Base-by-base conservation (phyloP, 2,797 vertebrate genomes). In the Monodelphis domestica region DNA sequence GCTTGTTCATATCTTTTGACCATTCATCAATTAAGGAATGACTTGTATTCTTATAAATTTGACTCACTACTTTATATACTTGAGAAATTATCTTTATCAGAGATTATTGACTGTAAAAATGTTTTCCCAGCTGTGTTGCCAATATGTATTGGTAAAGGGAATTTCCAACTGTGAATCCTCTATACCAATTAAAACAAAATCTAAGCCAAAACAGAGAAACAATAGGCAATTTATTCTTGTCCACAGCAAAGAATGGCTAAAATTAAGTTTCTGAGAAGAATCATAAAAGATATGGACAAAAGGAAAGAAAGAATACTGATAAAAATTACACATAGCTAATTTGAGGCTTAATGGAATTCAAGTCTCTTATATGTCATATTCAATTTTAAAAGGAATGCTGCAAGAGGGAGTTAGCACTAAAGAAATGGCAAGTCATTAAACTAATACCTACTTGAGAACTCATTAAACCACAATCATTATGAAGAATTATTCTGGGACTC, bases 261-360 rank as follows among this genome's bases (percentile, higher is more conserved):
- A 93, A 94, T 30, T 63, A 3, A 4, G 11, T 6, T 93, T 91
- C 93, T 29, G 54, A 78, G 29, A 54, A 90, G 57, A 89, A 87
- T 90, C 91, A 92, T 51, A 92, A 92, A 92, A 21, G 4, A 53
- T 63, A 4, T 63, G 91, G 92, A 94, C 7, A 29, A 90, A 95
- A 93, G 55, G 45, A 95, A 94, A 21, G 15, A 91, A 95, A 87
- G 14, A 90, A 57, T 91, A 59, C 53, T 93, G 84, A 87, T 84
- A 96, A 94, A 14, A 88, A 87, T 55, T 91, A 6, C 17, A 78
- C 94, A 28, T 89, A 38, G n/a, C 89, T 91, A 92, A 92, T 95
- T 94, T 54, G 12, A 29, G 92, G 89, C 93, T 93, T 96, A 93
- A 93, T 90, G 52, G 5, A 50, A 94, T 94, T 94, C 92, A 56